Conservation (phyloP, 2,888 invertebrate species). For the Gasteruption jaculator region DNA sequence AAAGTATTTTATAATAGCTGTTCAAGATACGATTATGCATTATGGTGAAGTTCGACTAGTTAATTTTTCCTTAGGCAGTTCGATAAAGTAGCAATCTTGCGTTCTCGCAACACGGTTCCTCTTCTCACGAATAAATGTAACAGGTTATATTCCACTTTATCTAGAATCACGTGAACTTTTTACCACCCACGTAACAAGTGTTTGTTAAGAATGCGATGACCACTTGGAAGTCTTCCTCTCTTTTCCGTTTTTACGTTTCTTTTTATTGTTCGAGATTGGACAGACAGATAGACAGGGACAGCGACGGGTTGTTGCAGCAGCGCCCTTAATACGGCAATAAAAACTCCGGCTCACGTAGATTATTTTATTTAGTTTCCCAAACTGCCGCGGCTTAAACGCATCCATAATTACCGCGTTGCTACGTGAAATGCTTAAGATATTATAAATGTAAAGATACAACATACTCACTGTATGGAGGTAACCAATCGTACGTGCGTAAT, state of each 20-base stretch:
- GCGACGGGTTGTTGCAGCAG: constrained; percentile 34
- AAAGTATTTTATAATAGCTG: too few relatives aligned
- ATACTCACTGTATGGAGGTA: too few relatives aligned
- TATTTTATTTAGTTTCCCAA: constrained; percentile 51
- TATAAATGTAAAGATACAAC: too few relatives aligned
- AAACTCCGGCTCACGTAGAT: constrained; percentile 48
- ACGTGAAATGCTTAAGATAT: constrained; percentile 50
- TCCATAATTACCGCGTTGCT: constrained; percentile 48
- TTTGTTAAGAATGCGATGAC: constrained; percentile 22
- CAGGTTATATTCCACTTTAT: too few relatives aligned
- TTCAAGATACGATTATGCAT: too few relatives aligned
- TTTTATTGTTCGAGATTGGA: constrained; percentile 33
- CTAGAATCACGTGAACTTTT: too few relatives aligned
- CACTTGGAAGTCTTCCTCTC: constrained; percentile 21
- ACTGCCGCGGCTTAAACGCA: constrained; percentile 50
- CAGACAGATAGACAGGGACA: constrained; percentile 38
- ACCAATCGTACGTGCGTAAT: constrained; percentile 34
- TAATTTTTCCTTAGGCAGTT: too few relatives aligned
- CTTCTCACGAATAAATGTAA: too few relatives aligned
- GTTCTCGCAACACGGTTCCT: too few relatives aligned
- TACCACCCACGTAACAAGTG: too few relatives aligned
- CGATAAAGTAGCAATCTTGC: too few relatives aligned
- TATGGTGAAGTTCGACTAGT: too few relatives aligned
- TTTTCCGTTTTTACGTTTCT: constrained; percentile 5
- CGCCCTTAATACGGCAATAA: constrained; percentile 47